These are phyloP conservation scores for Falcunculus frontatus DNA, from an alignment of 2,113 vertebrate genomes.

Conservation along the genomic window DNA sequence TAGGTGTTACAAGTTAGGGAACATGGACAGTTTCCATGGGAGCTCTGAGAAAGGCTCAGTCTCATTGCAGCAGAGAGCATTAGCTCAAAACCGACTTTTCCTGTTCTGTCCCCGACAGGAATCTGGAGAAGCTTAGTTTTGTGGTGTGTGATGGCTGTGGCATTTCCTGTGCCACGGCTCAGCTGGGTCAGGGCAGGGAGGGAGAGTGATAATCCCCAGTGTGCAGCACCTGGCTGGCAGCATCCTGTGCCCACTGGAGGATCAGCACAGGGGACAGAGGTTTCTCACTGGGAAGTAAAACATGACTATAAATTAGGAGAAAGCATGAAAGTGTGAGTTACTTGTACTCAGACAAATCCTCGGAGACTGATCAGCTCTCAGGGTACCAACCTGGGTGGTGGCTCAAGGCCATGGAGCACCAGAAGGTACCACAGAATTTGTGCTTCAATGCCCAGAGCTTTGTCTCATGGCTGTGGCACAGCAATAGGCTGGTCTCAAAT, in stretches of 20 bases:
- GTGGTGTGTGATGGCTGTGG: not conserved
- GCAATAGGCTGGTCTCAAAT: not conserved
- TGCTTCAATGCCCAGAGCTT: not conserved
- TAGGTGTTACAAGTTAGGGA: not conserved
- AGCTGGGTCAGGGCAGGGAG: not conserved
- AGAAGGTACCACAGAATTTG: not conserved
- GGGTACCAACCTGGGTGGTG: not conserved
- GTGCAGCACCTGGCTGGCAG: not conserved
- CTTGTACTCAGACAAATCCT: not conserved
- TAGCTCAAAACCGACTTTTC: not conserved
- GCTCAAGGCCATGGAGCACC: not conserved
- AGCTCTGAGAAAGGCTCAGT: not conserved
- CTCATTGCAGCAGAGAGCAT: not conserved
- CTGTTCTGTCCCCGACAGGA: not conserved
- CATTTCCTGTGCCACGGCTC: not conserved
- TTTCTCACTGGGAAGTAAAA: not conserved
- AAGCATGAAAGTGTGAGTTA: not conserved
- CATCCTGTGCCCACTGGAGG: not conserved
- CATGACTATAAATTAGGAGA: not conserved
- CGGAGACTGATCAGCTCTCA: rapidly evolving
- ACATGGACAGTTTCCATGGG: rapidly evolving
- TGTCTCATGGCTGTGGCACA: rapidly evolving
- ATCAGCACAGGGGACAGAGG: not conserved
- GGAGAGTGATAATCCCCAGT: not conserved
- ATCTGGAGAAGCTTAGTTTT: not conserved